Base-by-base conservation (phyloP, 2,797 vertebrate genomes). In the Tauraco hartlaubi region DNA sequence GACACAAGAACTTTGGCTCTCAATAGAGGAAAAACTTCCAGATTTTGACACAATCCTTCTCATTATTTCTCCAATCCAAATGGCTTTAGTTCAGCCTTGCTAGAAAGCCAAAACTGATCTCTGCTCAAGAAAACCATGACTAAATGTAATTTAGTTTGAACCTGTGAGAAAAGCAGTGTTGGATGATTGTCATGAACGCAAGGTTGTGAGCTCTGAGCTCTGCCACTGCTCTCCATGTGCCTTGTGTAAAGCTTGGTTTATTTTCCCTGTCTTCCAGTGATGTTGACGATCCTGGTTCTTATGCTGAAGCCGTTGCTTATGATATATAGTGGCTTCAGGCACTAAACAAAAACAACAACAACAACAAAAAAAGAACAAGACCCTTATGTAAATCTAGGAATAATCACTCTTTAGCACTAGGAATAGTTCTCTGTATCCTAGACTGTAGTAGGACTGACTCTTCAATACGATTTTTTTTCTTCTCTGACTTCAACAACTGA, bases 1-100 rank as follows among this genome's bases (percentile, higher is more conserved):
- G 91, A 88, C 91, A 94, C 52, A 66, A 94, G 79, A 84, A 52
- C 55, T 90, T 84, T 95, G 93, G 92, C 96, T 95, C 68, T 92
- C 69, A 73, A 1, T 8, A 82, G 52, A 62, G 71, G 73, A 94
- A 92, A 94, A 92, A 59, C 51, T 61, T 96, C 92, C 91, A 95
- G 83, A 85, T 90, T 96, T 95, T 94, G 62, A 78, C 73, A 91
- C 80, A 95, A 75, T 94, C 56, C 79, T 92, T 84, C 51, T 66
- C 76, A 66, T 92, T 94, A 88, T 91, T 94, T 94, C 85, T 84
- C 28, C 56, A 67, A 58, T 76, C 69, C 78, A 93, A 94, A 85
- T 88, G 76, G 82, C 87, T 90, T 94, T 59, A 88, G 39, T 88
- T 91, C 90, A 94, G 73, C 59, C 67, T 88, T 85, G 44, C 67